Base-by-base conservation (phyloP, 2,888 invertebrate genomes). In the Corythucha ciliata region DNA sequence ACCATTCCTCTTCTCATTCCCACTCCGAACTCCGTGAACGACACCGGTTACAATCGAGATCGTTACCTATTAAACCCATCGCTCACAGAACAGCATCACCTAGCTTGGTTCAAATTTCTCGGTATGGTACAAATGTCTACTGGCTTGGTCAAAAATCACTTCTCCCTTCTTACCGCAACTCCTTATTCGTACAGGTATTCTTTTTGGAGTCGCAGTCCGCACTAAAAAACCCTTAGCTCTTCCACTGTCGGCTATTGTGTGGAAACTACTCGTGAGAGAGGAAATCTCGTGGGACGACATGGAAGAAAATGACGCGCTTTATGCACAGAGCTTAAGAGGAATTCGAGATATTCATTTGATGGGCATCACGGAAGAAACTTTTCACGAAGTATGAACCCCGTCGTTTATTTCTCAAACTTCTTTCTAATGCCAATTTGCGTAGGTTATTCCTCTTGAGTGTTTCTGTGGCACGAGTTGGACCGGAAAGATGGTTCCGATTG, bases 221-320 rank as follows among this genome's bases (percentile, higher is more conserved):
- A 79, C 79, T n/a, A 77, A 76, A 63, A 79, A 79, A 64, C 79
- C 80, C 0, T 65, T 80, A 21, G 76, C 79, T 20, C 68, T 79
- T 25, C 76, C 78, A 25, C 66, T 80, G 37, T 78, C 79, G 1
- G 76, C 78, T 1, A 63, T 75, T 27, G 72, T 79, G 34, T 79
- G 79, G 79, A 79, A 79, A 63, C 67, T 77, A 46, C 65, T 79
- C 32, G 76, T 75, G 8, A 75, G 75, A 10, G 76, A 77, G 63
- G 71, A 74, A 1, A 71, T 77, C 1, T 70, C 69, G 2, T 70
- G 73, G n/a, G 74, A 76, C 56, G 79, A 79, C 62, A 65, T 79
- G 55, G 78, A 78, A 65, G 79, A 79, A 63, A 75, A 71, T 8
- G 76, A 77, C 62, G 68, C 70, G 44, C 69, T 76, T 62, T 77